A percentile compares a stretch with the other conserved stretches of the same genome.
These are phyloP conservation scores for Horisme vitalbata DNA, from an alignment of 2,888 invertebrate species.

Conservation along the genomic window DNA sequence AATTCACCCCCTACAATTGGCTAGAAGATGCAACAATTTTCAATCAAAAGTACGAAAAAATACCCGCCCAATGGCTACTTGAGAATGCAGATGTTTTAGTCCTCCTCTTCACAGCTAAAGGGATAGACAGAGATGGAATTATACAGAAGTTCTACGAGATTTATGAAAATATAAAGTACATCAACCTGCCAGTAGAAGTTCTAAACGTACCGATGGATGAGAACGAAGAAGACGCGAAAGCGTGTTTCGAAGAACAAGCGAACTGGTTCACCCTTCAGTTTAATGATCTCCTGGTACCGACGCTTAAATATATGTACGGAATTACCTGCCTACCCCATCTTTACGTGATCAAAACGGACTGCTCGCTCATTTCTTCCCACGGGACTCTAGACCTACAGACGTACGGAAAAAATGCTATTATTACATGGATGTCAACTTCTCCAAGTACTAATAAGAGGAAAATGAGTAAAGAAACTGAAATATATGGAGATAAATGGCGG, in stretches of 20 bases:
- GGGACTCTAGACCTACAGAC: constrained; percentile 61
- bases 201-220: constrained; percentile 66
- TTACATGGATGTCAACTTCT: constrained; percentile 60
- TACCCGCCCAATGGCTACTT: constrained; percentile 53
- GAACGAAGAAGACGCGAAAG: constrained; percentile 43
- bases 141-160: constrained; percentile 60
- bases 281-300: constrained; percentile 53
- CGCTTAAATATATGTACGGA: constrained; percentile 55
- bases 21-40: constrained; percentile 44
- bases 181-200: constrained; percentile 67
- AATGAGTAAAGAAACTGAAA: constrained; percentile 47
- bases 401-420: constrained; percentile 64
- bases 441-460: constrained; percentile 42
- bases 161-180: constrained; percentile 61
- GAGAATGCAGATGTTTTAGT: constrained; percentile 56
- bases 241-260: constrained; percentile 57
- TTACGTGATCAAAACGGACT: constrained; percentile 51
- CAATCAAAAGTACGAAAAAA: constrained; percentile 43
- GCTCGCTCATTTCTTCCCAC: constrained; percentile 54
- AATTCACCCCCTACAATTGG: constrained; percentile 51
- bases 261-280: constrained; percentile 69
- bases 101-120: constrained; percentile 58
- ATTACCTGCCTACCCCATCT: constrained; percentile 61
- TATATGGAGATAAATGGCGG: constrained; percentile 59
- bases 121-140: constrained; percentile 55